Percentiles rank a stretch among this genome's conserved stretches.
Evolutionary conservation across 1,140 invertebrate genomes (phyloP).

Genomic region (Zelostemma sp.): DNA sequence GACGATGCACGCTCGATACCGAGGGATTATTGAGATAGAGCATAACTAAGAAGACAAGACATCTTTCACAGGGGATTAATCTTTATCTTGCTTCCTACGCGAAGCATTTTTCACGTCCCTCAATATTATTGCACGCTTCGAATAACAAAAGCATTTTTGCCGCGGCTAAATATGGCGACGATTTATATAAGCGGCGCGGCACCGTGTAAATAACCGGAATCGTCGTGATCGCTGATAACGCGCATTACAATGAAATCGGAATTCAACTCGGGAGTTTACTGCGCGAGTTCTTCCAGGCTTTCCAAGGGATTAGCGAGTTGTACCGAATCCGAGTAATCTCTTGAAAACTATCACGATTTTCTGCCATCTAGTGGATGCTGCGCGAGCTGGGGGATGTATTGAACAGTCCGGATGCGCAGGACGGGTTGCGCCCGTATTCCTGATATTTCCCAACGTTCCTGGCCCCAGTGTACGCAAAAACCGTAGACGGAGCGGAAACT

Average conservation of each 20-base stretch:
- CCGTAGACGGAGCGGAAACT: conserved; percentile 55
- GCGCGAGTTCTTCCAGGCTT: too few relatives aligned
- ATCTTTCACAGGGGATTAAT: background rate
- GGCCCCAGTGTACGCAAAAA: conserved; percentile 69
- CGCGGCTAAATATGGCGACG: too few relatives aligned
- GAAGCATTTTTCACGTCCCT: background rate
- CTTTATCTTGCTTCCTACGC: conserved; percentile 3
- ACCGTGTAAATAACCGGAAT: too few relatives aligned
- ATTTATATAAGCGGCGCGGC: too few relatives aligned
- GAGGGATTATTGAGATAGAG: conserved; percentile 36
- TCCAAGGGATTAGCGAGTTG: background rate
- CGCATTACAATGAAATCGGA: too few relatives aligned
- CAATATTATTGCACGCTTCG: background rate
- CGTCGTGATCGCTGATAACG: too few relatives aligned
- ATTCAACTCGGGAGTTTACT: too few relatives aligned
- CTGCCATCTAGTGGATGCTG: conserved; percentile 68
- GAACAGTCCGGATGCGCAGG: conserved; percentile 69
- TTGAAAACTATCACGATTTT: conserved; percentile 43
- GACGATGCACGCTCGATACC: conserved; percentile 43
- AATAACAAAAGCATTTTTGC: conserved; percentile 2
- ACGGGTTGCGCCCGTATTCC: conserved; percentile 66
- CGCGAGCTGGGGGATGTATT: conserved; percentile 64
- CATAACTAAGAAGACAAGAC: conserved; percentile 15
- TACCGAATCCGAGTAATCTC: conserved; percentile 7
- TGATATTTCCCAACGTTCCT: conserved; percentile 61